Base-by-base conservation (phyloP, 2,113 vertebrate species). In the Sander lucioperca region DNA sequence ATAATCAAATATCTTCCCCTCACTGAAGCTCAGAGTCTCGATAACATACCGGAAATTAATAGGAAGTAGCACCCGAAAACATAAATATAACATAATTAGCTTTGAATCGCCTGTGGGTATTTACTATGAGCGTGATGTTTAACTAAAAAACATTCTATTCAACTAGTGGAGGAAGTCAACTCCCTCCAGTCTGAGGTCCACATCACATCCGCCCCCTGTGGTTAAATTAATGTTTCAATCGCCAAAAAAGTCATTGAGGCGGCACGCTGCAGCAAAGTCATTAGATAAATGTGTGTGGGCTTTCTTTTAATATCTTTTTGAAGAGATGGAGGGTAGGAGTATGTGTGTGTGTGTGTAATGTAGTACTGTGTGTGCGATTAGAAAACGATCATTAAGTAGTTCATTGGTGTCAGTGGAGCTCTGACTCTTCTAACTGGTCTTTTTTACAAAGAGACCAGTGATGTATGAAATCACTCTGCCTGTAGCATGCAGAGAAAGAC, bases 391-490 rank as follows among this genome's bases (percentile, higher is more conserved):
- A 75, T 84, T 68, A 78, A 58, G 12, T 43, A 56, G 45, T 86
- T 83, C 53, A 51, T 27, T 76, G 69, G 39, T 53, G 5, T 76
- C 65, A 39, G n/a, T 27, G 50, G 48, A 36, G 67, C 56, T 71
- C 25, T 51, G 25, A 64, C 54, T 77, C 50, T 1, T 18, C 54
- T 65, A 57, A 57, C 53, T 70, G 47, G 59, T 61, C 56, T 79
- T 51, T 67, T 79, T 51, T 67, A 21, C 62, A 81, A 54, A 74
- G 62, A 80, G 23, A n/a, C 18, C 77, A 21, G 33, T 1, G 18
- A 77, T 62, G 67, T 61, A 70, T 87, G 85, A 87, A 77, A 87
- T 91, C 19, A 43, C 77, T 64, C 10, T 43, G 57, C 64, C 45
- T 4, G 56, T 25, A 50, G 33, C n/a, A 2, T 50, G 61, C 43